These are phyloP conservation scores for Rhodeus uyekii DNA, from an alignment of 2,797 vertebrate species.

Conservation along the genomic window DNA sequence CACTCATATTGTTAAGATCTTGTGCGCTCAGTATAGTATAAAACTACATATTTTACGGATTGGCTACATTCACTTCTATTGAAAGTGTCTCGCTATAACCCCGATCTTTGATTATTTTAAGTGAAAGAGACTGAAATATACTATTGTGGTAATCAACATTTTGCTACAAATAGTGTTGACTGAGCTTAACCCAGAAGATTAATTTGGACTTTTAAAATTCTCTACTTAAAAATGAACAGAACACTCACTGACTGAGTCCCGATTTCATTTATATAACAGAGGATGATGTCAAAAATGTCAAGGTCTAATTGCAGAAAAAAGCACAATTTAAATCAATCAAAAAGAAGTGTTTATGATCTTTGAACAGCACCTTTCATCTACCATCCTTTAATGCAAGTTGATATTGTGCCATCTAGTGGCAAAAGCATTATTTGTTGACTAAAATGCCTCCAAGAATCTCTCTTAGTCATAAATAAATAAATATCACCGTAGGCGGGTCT, in stretches of 20 bases:
- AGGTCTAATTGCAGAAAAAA: neutral
- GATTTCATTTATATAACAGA: neutral
- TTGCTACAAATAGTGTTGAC: neutral
- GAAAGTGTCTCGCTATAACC: neutral
- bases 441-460: slow-evolving; percentile 27
- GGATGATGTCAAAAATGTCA: neutral
- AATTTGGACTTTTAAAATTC: neutral
- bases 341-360: neutral
- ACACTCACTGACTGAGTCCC: neutral
- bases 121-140: neutral
- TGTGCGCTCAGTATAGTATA: too few species aligned
- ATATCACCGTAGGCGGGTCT: slow-evolving; percentile 50
- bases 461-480: slow-evolving; percentile 56
- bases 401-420: slow-evolving; percentile 77
- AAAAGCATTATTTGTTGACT: slow-evolving; percentile 3
- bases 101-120: neutral
- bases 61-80: neutral
- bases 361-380: neutral
- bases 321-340: neutral
- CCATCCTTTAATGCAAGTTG: slow-evolving; percentile 55
- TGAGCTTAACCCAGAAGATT: neutral
- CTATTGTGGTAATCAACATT: neutral
- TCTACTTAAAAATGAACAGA: neutral
- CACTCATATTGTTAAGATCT: neutral
- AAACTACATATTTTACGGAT: neutral